Conservation (phyloP, 2,888 invertebrate species). For the Zaprionus bogoriensis region DNA sequence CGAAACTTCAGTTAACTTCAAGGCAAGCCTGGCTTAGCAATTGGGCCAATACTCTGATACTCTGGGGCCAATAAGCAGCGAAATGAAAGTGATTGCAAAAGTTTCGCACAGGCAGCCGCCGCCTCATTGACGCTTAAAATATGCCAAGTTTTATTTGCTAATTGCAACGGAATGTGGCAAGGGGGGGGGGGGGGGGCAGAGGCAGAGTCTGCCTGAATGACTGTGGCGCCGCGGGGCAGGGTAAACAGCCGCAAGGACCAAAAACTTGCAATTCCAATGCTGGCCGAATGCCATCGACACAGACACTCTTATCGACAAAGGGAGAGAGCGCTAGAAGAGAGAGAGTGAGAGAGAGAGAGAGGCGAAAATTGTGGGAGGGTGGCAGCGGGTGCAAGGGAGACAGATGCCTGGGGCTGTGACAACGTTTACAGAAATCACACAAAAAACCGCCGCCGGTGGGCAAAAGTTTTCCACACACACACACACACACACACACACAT, state of each 20-base stretch:
- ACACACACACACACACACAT: no score
- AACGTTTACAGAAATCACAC: conserved; percentile 57
- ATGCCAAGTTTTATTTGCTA: conserved; percentile 77
- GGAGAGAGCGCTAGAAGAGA: not conserved
- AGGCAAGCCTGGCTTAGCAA: conserved; percentile 10
- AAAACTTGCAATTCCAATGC: conserved; percentile 49
- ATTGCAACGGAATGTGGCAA: conserved; percentile 55
- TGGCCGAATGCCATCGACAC: conserved; percentile 42
- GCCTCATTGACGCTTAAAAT: conserved; percentile 68
- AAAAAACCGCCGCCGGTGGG: conserved; percentile 53
- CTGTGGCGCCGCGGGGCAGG: conserved; percentile 4
- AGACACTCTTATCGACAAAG: no score
- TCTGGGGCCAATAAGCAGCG: conserved; percentile 56
- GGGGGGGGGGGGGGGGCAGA: not conserved
- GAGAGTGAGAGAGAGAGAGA: not conserved
- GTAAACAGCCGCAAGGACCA: conserved; percentile 56
- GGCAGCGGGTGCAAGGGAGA: not conserved
- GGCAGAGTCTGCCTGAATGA: no score
- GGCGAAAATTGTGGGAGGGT: not conserved
- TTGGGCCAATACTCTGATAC: conserved; percentile 19
- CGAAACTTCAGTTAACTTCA: not conserved
- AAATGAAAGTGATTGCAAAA: conserved; percentile 76
- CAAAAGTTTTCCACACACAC: conserved; percentile 56
- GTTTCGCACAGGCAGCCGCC: conserved; percentile 40
- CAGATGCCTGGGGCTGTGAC: conserved; percentile 46